phyloP scores from a whole-genome alignment of 2,888 invertebrate species.

The Ochropacha duplaris region DNA sequence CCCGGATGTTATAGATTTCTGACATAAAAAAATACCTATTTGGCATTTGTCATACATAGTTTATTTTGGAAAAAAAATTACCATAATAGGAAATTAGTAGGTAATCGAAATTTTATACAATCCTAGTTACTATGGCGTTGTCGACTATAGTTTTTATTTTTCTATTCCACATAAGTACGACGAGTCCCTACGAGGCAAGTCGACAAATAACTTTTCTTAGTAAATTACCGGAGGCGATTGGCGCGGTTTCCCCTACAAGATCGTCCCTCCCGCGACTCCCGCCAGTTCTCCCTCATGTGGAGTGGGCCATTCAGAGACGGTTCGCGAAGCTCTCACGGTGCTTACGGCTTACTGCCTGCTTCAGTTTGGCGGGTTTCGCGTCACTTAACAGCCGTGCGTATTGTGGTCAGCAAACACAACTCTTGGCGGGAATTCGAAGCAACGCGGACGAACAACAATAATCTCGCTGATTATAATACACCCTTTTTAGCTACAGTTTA shows the following conservation, averaged over 20 bases:
- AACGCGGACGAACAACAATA: constrained; percentile 43
- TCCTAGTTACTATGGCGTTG: too few relatives aligned
- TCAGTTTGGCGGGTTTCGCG: constrained; percentile 79
- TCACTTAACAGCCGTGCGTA: constrained; percentile 62
- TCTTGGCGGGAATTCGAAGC: constrained; percentile 66
- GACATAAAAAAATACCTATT: too few relatives aligned
- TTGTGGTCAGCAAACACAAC: constrained; percentile 37
- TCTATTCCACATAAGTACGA: constrained; percentile 42
- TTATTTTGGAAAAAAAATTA: background rate
- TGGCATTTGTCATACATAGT: too few relatives aligned
- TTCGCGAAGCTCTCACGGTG: constrained; percentile 78
- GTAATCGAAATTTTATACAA: background rate
- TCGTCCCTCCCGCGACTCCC: constrained; percentile 79
- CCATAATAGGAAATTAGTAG: too few relatives aligned
- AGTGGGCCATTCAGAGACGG: constrained; percentile 78
- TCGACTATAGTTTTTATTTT: constrained; percentile 45
- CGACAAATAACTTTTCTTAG: constrained; percentile 81
- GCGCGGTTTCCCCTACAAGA: constrained; percentile 77
- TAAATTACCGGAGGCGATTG: constrained; percentile 79
- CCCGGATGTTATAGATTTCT: too few relatives aligned
- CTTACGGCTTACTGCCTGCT: constrained; percentile 47
- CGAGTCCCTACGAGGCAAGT: constrained; percentile 61
- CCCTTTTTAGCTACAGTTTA: constrained; percentile 46
- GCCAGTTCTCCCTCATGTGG: constrained; percentile 73
- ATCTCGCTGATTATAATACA: constrained; percentile 19